These are phyloP conservation scores for Mellilla xanthometata DNA, from an alignment of 2,888 invertebrate species.

Conservation along the genomic window DNA sequence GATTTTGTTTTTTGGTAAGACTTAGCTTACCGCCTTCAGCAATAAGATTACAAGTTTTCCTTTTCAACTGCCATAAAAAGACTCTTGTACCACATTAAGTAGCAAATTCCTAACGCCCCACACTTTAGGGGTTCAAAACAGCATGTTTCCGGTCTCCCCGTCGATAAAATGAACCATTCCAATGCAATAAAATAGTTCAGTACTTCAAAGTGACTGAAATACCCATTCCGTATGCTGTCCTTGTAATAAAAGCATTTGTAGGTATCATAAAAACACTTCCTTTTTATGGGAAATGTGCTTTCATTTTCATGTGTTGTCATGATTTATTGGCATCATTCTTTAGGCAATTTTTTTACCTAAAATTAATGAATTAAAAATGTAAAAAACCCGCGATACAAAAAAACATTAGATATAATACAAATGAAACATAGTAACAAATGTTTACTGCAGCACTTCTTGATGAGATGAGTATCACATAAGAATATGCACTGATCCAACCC, in stretches of 20 bases:
- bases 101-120: slow-evolving; percentile 3
- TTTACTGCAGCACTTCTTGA: too few species aligned
- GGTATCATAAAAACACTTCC: slow-evolving; percentile 9
- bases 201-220: slow-evolving; percentile 23
- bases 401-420: too few species aligned
- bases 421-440: too few species aligned
- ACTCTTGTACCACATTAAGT: slow-evolving; percentile 4
- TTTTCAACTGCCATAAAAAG: slow-evolving; percentile 1
- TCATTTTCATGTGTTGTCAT: not conserved
- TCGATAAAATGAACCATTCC: slow-evolving; percentile 20
- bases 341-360: too few species aligned
- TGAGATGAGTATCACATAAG: too few species aligned
- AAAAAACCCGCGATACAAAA: too few species aligned
- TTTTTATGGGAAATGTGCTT: slow-evolving; percentile 10
- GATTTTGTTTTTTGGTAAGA: not conserved
- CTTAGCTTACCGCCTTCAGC: slow-evolving; percentile 2
- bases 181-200: slow-evolving; percentile 24
- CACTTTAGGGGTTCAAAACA: slow-evolving; percentile 10
- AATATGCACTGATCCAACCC: too few species aligned
- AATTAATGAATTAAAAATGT: too few species aligned
- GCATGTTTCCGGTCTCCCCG: slow-evolving; percentile 16
- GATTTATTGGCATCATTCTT: too few species aligned
- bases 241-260: slow-evolving; percentile 21
- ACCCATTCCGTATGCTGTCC: slow-evolving; percentile 24
- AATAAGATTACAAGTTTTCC: slow-evolving; percentile 6